Evolutionary conservation across 1,140 invertebrate genomes (phyloP).

Genomic region (Halictus rubicundus): DNA sequence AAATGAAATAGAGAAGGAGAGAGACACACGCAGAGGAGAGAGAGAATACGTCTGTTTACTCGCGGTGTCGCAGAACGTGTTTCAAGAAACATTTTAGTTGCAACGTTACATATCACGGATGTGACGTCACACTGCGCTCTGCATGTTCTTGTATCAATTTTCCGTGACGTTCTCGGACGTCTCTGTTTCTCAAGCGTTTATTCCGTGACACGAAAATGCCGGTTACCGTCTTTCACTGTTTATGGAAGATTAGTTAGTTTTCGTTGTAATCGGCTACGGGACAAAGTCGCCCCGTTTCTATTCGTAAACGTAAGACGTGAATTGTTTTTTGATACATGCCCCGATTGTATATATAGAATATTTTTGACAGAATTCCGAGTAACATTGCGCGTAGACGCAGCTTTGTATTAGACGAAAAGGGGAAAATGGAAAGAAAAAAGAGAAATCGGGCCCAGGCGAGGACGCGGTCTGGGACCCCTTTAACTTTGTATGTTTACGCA

Average conservation of each 20-base stretch:
- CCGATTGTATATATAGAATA: conserved; percentile 59
- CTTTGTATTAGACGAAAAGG: conserved; percentile 51
- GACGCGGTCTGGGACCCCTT: conserved; percentile 33
- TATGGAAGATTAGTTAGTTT: conserved; percentile 15
- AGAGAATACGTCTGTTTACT: not conserved
- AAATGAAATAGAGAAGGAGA: not conserved
- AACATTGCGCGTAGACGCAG: conserved; percentile 45
- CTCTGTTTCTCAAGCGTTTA: not conserved
- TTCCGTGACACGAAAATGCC: conserved; percentile 6
- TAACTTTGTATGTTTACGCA: conserved; percentile 71
- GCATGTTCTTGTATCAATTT: not conserved
- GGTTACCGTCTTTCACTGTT: not conserved
- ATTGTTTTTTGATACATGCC: conserved; percentile 43
- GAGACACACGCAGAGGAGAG: too few relatives aligned
- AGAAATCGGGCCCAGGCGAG: conserved; percentile 38
- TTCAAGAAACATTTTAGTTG: conserved; percentile 23
- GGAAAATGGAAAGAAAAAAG: conserved; percentile 7
- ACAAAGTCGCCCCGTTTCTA: not conserved
- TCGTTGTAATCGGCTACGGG: not conserved
- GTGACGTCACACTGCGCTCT: not conserved
- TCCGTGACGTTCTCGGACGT: too few relatives aligned
- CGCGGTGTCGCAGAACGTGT: conserved; percentile 8
- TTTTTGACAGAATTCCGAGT: conserved; percentile 60
- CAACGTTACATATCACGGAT: not conserved
- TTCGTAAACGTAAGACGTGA: conserved; percentile 35